A percentile compares a stretch with the other conserved stretches of the same genome.
These are phyloP conservation scores for Halisarca cf. caerulea DNA, from an alignment of 37 sponge, comb jelly and placozoan genomes.

Conservation along the genomic window DNA sequence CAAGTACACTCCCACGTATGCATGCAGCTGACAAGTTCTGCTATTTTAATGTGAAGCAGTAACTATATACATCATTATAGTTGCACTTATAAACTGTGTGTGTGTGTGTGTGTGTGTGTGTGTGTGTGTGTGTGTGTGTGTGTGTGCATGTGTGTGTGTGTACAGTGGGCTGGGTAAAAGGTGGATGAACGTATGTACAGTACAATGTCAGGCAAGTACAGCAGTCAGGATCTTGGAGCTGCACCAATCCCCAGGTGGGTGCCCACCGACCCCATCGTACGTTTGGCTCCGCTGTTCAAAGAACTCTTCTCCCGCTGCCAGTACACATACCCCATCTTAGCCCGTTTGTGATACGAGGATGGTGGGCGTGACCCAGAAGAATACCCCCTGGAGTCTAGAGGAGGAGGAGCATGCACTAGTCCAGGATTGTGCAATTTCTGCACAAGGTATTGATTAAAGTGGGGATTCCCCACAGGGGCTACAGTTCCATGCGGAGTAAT, in stretches of 20 bases:
- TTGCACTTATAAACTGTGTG: no score
- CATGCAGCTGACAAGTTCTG: no score
- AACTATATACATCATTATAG: no score
- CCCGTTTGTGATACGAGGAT: conserved; percentile 46
- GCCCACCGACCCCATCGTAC: conserved; percentile 1
- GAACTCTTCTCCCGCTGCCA: conserved; percentile 35
- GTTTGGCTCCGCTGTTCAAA: no score
- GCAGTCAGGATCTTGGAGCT: conserved; percentile 18
- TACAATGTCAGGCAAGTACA: no score
- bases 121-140: no score
- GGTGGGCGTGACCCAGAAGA: not conserved
- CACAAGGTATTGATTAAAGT: conserved; percentile 40
- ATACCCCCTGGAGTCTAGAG: conserved; percentile 41
- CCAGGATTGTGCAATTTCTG: conserved; percentile 39
- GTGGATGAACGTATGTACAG: no score
- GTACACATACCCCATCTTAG: conserved; percentile 55
- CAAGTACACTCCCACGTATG: no score
- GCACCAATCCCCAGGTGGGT: conserved; percentile 10
- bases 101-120: no score
- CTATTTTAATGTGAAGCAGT: no score
- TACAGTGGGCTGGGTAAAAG: no score
- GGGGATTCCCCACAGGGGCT: conserved; percentile 49
- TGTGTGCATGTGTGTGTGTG: no score
- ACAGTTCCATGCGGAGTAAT: conserved; percentile 40
- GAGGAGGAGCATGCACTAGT: conserved; percentile 34